A percentile compares a stretch with the other conserved stretches of the same genome.
phyloP scores from a whole-genome alignment of 1,140 invertebrate genomes.

The Mya arenaria region DNA sequence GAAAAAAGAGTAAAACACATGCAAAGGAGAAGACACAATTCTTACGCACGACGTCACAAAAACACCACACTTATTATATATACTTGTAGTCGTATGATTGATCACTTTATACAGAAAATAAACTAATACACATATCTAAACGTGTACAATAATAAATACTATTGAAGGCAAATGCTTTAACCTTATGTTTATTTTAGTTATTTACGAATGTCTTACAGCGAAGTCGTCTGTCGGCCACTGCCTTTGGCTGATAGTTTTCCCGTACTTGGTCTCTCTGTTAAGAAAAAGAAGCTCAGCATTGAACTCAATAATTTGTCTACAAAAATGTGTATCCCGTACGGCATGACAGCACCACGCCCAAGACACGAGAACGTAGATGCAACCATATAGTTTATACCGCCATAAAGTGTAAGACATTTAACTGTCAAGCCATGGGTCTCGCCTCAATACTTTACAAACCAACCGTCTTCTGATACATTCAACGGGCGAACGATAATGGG shows the following conservation, averaged over 20 bases:
- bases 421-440: too few species aligned
- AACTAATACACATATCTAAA: background rate
- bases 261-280: conserved; percentile 58
- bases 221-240: conserved; percentile 53
- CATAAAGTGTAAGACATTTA: too few species aligned
- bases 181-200: background rate
- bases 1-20: background rate
- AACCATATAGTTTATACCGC: too few species aligned
- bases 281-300: background rate
- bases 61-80: background rate
- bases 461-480: too few species aligned
- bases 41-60: background rate
- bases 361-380: too few species aligned
- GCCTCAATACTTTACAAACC: too few species aligned
- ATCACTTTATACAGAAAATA: background rate
- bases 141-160: background rate
- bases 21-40: background rate
- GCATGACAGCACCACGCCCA: too few species aligned
- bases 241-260: conserved; percentile 39
- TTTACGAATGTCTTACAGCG: conserved; percentile 14
- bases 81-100: background rate
- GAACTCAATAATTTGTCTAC: background rate
- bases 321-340: too few species aligned
- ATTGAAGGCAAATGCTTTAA: background rate
- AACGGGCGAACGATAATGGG: too few species aligned